Percentiles rank a stretch among this genome's conserved stretches.
phyloP scores from a whole-genome alignment of 2,797 vertebrate genomes.

The Sitta carolinensis region DNA sequence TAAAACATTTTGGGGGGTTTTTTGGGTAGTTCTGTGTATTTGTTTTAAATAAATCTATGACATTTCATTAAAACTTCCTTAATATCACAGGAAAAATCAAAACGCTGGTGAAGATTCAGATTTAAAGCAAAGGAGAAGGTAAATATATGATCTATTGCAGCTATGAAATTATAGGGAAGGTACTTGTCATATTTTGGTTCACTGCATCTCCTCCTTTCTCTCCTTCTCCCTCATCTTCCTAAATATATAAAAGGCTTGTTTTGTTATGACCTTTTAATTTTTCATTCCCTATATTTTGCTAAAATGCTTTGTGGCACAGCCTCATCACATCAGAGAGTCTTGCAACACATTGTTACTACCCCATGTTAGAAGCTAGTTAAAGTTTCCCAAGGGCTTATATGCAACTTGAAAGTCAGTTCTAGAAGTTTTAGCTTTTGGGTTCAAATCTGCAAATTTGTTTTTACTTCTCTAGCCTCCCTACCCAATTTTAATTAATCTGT shows the following conservation, averaged over 20 bases:
- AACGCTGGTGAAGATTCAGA: conserved; percentile 82
- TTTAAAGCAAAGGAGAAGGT: conserved; percentile 85
- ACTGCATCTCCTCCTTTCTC: not conserved
- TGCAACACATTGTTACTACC: not conserved
- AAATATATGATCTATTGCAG: not conserved
- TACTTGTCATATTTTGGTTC: not conserved
- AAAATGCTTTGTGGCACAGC: not conserved
- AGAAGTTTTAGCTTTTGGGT: not conserved
- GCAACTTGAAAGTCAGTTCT: not conserved
- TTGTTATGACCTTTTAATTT: not conserved
- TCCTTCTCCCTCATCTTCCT: not conserved
- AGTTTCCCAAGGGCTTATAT: not conserved
- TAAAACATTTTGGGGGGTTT: rapidly evolving
- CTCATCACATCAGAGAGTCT: not conserved
- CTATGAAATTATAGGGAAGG: not conserved
- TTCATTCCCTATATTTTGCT: not conserved
- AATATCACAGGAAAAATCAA: conserved; percentile 77
- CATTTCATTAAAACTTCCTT: conserved; percentile 24
- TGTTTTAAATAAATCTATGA: not conserved
- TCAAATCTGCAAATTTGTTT: not conserved
- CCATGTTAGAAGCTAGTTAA: not conserved
- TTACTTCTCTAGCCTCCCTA: not conserved
- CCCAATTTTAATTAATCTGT: not conserved
- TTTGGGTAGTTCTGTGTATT: not conserved
- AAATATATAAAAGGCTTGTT: not conserved